A percentile compares a stretch with the other conserved stretches of the same genome.
Evolutionary conservation across 2,797 vertebrate genomes (phyloP).

Genomic region (Scolopax rusticola): DNA sequence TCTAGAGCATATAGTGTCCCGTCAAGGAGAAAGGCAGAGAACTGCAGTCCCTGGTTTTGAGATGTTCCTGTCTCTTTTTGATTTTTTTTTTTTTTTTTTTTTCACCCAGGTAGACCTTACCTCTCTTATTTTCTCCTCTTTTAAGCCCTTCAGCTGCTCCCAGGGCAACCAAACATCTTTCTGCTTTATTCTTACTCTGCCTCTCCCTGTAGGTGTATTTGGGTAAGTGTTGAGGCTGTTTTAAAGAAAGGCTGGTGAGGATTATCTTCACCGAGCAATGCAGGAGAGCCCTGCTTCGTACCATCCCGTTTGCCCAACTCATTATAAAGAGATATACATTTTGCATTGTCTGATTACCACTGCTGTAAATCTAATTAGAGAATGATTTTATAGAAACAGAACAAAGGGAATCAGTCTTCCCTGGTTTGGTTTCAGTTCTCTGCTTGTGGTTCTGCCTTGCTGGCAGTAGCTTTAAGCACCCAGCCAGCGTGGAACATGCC

Average conservation of each 20-base stretch:
- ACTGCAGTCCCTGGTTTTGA: not conserved
- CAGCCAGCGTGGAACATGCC: fast-evolving
- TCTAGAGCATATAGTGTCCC: not conserved
- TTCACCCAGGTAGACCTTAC: not conserved
- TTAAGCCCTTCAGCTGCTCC: not conserved
- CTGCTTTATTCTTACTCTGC: not conserved
- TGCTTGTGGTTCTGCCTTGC: not conserved
- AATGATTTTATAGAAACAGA: not conserved
- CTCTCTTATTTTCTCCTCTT: not conserved
- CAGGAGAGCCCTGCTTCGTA: not conserved
- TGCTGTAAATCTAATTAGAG: not conserved
- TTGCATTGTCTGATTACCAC: not conserved
- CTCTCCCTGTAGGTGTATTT: not conserved
- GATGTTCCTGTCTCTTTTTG: fast-evolving
- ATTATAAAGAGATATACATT: not conserved
- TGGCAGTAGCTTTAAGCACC: not conserved
- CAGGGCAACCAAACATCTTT: not conserved
- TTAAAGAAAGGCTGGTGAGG: not conserved
- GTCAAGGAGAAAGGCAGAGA: fast-evolving
- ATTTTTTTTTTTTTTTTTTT: not conserved
- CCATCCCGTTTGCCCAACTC: not conserved
- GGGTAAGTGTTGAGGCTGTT: not conserved
- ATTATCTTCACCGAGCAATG: not conserved
- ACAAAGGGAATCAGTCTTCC: not conserved
- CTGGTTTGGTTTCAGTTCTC: not conserved